Base-by-base conservation (phyloP, 2,797 vertebrate species). In the Gila robusta region DNA sequence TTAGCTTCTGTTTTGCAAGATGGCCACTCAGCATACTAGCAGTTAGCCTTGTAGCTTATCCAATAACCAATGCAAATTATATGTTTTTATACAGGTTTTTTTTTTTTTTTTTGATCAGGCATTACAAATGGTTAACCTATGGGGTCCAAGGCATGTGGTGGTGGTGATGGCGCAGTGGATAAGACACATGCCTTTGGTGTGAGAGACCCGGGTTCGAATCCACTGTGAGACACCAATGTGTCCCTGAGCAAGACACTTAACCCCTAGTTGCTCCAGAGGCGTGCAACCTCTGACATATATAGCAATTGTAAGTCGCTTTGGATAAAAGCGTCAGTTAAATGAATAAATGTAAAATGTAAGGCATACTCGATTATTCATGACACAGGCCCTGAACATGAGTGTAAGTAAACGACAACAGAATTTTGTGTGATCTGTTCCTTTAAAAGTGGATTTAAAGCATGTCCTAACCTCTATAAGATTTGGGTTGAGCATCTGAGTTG, bases 361-460 rank as follows among this genome's bases (percentile, higher is more conserved):
- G 14, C 14, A 9, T 12, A 35, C 28, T 76, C 5, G 23, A 72
- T 7, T 41, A 23, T n/a, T 26, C 16, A 28, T 32, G 17, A 72
- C n/a, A 10, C 74, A 10, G 39, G 12, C 52, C 3, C 19, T 73
- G 70, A 47, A 73, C 54, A 32, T 47, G 39, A 54, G 16, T 37
- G 39, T 14, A 41, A 44, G 52, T 59, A 71, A 52, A 82, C 11
- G 0, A 52, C 47, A 19, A 41, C 37, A 37, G 10, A 64, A 47
- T 47, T 49, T 59, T 62, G 21, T 37, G 19, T 39, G 32, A 39
- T 76, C 49, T 23, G 32, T 82, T 72, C 80, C 14, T 59, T 81
- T 7, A 41, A 44, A 82, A 82, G 7, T 83, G 56, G 39, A 64
- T 83, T 74, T 74, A 79, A 62, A 79, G 54, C 56, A 49, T 32